A percentile compares a stretch with the other conserved stretches of the same genome.
Conservation (phyloP, 2,797 vertebrate genomes). For the Falco cherrug region DNA sequence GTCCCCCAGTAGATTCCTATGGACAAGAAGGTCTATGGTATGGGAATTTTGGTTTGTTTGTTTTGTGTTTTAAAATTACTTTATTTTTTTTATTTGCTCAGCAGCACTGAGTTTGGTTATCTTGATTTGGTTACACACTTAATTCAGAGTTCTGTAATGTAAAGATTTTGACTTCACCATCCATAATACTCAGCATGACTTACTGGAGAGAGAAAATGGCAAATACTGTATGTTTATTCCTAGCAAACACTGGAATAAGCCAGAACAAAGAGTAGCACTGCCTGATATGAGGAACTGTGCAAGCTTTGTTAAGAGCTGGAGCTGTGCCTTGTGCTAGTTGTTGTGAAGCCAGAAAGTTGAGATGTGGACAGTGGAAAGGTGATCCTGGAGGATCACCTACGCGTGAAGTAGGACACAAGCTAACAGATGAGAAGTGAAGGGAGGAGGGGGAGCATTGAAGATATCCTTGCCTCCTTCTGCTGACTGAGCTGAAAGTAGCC, state of each 20-base stretch:
- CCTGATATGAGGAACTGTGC: background rate
- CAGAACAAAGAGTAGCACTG: background rate
- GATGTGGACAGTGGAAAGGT: slow-evolving; percentile 6
- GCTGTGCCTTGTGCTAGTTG: background rate
- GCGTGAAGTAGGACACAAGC: background rate
- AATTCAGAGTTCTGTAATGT: background rate
- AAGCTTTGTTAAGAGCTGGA: background rate
- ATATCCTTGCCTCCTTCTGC: background rate
- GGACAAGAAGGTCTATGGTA: background rate
- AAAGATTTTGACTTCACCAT: background rate
- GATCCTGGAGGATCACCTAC: slow-evolving; percentile 33
- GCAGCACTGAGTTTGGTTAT: background rate
- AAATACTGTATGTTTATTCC: background rate
- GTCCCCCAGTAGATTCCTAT: background rate
- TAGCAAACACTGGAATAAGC: background rate
- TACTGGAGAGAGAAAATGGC: background rate
- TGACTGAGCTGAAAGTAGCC: background rate
- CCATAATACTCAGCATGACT: accelerated
- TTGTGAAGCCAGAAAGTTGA: slow-evolving; percentile 23
- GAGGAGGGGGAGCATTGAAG: background rate
- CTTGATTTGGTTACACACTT: background rate
- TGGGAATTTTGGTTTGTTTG: background rate
- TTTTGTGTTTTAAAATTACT: background rate
- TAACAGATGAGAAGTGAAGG: slow-evolving; percentile 19
- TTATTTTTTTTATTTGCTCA: background rate